Evolutionary conservation across 2,113 vertebrate species (phyloP), one percentile per base, ranked within the genome.

Genomic region (Cynoglossus semilaevis): DNA sequence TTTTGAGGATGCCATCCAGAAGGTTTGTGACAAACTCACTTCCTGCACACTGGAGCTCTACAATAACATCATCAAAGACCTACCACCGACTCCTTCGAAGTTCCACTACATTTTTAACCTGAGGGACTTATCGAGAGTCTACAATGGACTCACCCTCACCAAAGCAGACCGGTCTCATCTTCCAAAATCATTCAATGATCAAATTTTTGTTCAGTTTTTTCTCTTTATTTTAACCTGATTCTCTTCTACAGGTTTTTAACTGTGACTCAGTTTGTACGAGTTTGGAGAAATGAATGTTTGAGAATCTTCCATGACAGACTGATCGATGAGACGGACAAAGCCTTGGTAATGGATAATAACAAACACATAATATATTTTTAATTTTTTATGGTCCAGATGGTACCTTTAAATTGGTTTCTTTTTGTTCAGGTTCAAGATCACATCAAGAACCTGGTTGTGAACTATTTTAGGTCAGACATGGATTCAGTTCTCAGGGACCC

Each of bases 21-120:
- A 83, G 0, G 79, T 94, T 19, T 93, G 91, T 53, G 89, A 93
- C 72, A 83, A 82, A 70, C 63, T 99, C 80, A 98, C 94, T 1
- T 15, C 11, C n/a, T 96, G 93, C 81, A 99, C 95, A 0, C 62
- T 98, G 79, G 78, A 89, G 10, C 92, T 99, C 18, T 98, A 97
- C 79, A 94, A 91, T 69, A 77, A 14, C 63, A 92, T 98, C 7
- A 77, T 96, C 58, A 89, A 79, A 77, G 94, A 96, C n/a, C 78
- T 99, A 29, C 96, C 93, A 0, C 93, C 95, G 15, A 98, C 95
- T 40, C 97, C 96, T 1, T 98, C 96, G 1, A 99, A 96, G 83
- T 99, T 98, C 74, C 96, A 98, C 76, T 98, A 99, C 72, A 96
- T 96, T 86, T 99, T 99, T 67, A 99, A 98, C 77, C 87, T 98